These are phyloP conservation scores for Aporophyla nigra DNA, from an alignment of 2,888 invertebrate genomes.

Conservation along the genomic window DNA sequence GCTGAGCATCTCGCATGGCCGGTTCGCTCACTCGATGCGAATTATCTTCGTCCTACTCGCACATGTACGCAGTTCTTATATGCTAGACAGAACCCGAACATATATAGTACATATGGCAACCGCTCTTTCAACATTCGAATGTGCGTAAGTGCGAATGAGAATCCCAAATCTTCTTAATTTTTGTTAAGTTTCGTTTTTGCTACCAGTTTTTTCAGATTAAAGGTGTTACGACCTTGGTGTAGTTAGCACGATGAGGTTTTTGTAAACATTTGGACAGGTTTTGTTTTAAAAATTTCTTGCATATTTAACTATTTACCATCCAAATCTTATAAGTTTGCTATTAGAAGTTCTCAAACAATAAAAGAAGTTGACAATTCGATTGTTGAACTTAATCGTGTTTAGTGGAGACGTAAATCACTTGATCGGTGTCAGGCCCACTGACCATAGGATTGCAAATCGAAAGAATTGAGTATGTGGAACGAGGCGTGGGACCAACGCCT, in stretches of 20 bases:
- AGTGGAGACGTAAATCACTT: conserved; percentile 58
- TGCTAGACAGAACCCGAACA: conserved; percentile 77
- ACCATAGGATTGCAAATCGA: conserved; percentile 76
- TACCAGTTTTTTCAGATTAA: conserved; percentile 72
- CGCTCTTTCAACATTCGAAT: conserved; percentile 84
- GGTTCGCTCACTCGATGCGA: conserved; percentile 88
- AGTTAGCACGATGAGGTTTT: conserved; percentile 64
- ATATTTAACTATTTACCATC: conserved; percentile 28
- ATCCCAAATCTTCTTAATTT: conserved; percentile 88
- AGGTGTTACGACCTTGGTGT: conserved; percentile 72
- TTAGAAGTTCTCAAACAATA: conserved; percentile 21
- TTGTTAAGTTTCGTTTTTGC: conserved; percentile 80
- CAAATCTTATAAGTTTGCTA: conserved; percentile 31
- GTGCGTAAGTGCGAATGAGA: conserved; percentile 89
- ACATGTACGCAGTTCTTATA: conserved; percentile 69
- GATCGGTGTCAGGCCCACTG: conserved; percentile 73
- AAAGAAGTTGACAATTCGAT: conserved; percentile 12
- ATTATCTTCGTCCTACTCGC: conserved; percentile 85
- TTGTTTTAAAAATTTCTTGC: conserved; percentile 39
- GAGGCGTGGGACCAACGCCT: conserved; percentile 85
- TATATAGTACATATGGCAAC: conserved; percentile 80
- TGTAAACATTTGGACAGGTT: conserved; percentile 65
- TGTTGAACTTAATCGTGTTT: conserved; percentile 51
- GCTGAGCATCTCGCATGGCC: conserved; percentile 91
- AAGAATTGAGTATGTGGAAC: conserved; percentile 84